phyloP scores from a whole-genome alignment of 2,113 vertebrate genomes.

The Seriola rivoliana region DNA sequence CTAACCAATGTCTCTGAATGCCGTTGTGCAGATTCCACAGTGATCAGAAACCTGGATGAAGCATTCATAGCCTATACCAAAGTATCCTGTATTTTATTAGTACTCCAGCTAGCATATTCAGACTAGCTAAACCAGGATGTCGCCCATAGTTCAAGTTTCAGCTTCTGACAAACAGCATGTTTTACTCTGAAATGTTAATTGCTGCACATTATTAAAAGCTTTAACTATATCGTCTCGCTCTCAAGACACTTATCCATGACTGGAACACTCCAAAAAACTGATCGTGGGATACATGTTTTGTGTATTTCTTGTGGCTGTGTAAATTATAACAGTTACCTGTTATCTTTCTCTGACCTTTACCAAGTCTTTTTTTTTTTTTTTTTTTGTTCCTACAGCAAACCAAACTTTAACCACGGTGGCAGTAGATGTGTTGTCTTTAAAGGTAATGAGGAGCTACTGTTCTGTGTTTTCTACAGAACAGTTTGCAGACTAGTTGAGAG shows the following conservation, averaged over 20 bases:
- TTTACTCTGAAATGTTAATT: background rate
- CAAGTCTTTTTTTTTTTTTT: background rate
- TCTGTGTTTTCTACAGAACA: background rate
- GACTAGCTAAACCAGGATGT: background rate
- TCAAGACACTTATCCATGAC: background rate
- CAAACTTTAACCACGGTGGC: background rate
- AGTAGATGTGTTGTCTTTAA: background rate
- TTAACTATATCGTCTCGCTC: background rate
- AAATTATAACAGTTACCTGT: no score
- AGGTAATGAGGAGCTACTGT: background rate
- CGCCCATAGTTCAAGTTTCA: background rate
- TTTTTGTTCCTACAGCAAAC: background rate
- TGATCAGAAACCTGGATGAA: background rate
- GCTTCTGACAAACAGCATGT: background rate
- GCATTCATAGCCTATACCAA: background rate
- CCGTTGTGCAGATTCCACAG: background rate
- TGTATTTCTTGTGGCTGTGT: background rate
- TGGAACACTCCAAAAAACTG: background rate
- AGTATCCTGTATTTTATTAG: background rate
- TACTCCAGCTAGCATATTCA: background rate
- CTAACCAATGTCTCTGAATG: background rate
- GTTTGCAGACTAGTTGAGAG: slow-evolving; percentile 33
- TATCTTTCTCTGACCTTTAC: background rate
- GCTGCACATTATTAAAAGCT: background rate
- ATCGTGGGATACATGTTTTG: background rate